phyloP scores from a whole-genome alignment of 2,113 vertebrate genomes.

The Chascanopsetta lugubris region DNA sequence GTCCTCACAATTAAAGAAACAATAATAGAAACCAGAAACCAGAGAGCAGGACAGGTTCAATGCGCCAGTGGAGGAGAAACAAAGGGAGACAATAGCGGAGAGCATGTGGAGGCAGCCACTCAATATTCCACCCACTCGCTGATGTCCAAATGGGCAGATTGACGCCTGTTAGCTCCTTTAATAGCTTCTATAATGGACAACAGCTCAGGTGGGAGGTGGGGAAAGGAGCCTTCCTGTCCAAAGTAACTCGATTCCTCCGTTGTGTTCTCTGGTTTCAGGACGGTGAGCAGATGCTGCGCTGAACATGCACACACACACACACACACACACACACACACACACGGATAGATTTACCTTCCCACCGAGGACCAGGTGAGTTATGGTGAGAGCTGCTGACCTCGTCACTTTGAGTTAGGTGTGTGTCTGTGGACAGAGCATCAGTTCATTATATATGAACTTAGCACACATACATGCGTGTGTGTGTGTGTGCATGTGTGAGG shows the following conservation, averaged over 20 bases:
- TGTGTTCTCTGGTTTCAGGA: conserved; percentile 58
- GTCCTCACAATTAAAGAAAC: conserved; percentile 14
- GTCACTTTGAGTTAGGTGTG: neutral
- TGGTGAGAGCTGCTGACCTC: conserved; percentile 10
- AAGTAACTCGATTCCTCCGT: conserved; percentile 65
- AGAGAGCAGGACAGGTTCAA: conserved; percentile 28
- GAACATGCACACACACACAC: conserved; percentile 30
- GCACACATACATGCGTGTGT: too few species aligned
- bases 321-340: too few species aligned
- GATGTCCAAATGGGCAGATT: conserved; percentile 68
- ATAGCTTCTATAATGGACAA: conserved; percentile 64
- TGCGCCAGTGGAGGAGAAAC: conserved; percentile 37
- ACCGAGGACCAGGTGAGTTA: conserved; percentile 58
- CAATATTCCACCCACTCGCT: conserved; percentile 68
- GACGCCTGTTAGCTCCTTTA: conserved; percentile 69
- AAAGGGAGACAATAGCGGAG: conserved; percentile 53
- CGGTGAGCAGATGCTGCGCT: conserved; percentile 16
- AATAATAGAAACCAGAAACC: conserved; percentile 1
- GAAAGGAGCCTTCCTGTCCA: conserved; percentile 45
- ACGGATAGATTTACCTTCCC: conserved; percentile 53
- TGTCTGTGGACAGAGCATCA: too few species aligned
- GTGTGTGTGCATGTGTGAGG: too few species aligned
- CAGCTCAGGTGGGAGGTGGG: conserved; percentile 47
- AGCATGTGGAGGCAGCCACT: conserved; percentile 58
- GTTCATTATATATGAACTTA: too few species aligned